These are phyloP conservation scores for Plodia interpunctella DNA, from an alignment of 1,140 invertebrate genomes.

Conservation along the genomic window DNA sequence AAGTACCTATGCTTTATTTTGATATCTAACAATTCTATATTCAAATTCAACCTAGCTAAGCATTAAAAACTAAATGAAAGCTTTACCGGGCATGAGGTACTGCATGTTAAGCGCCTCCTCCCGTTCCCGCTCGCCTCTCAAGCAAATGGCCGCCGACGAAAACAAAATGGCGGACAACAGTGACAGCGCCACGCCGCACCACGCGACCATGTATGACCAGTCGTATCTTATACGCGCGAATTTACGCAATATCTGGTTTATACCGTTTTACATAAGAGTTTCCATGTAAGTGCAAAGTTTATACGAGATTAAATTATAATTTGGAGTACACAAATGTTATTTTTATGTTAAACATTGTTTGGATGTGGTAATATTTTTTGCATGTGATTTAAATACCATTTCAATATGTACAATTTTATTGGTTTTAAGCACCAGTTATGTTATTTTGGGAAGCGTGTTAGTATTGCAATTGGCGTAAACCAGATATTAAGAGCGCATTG, in stretches of 20 bases:
- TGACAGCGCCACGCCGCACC: conserved; percentile 94
- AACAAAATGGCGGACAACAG: conserved; percentile 93
- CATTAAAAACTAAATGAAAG: conserved; percentile 17
- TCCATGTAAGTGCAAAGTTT: too few relatives aligned
- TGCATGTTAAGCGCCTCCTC: conserved; percentile 98
- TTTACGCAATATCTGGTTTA: conserved; percentile 89
- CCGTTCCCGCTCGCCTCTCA: conserved; percentile 92
- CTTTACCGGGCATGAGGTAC: conserved; percentile 96
- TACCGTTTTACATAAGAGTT: conserved; percentile 26
- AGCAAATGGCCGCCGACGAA: conserved; percentile 93
- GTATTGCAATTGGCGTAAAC: conserved; percentile 70
- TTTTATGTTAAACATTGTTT: too few relatives aligned
- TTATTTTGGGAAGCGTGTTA: conserved; percentile 58
- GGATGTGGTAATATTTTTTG: too few relatives aligned
- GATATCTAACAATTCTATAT: too few relatives aligned
- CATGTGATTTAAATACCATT: too few relatives aligned
- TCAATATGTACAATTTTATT: conserved; percentile 14
- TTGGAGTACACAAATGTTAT: too few relatives aligned
- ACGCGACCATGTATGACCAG: conserved; percentile 97
- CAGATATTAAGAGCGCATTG: conserved; percentile 69
- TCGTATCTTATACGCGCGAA: conserved; percentile 92
- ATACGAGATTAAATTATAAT: not conserved
- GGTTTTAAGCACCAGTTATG: conserved; percentile 22
- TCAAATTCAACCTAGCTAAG: not conserved
- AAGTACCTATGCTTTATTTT: too few relatives aligned